These are phyloP conservation scores for Agraylea sexmaculata DNA, from an alignment of 1,140 invertebrate genomes.

Conservation along the genomic window DNA sequence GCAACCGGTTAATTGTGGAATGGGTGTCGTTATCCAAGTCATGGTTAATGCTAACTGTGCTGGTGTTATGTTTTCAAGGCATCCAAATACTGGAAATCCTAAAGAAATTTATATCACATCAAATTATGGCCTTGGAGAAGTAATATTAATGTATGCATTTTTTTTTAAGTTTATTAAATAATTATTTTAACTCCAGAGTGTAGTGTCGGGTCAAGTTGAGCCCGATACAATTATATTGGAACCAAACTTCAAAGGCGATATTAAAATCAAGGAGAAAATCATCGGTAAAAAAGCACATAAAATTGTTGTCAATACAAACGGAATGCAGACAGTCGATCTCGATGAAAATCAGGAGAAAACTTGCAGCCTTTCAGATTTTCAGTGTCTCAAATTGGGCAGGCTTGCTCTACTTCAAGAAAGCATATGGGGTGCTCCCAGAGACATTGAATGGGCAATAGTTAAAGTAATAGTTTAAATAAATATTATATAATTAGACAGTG, in stretches of 20 bases:
- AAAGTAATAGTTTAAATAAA: constrained; percentile 28
- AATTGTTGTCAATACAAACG: constrained; percentile 33
- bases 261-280: constrained; percentile 36
- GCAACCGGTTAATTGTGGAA: constrained; percentile 47
- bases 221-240: constrained; percentile 57
- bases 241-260: constrained; percentile 33
- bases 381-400: constrained; percentile 39
- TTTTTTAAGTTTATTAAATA: constrained; percentile 10
- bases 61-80: constrained; percentile 69
- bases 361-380: constrained; percentile 40
- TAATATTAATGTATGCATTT: constrained; percentile 23
- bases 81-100: constrained; percentile 59
- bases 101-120: constrained; percentile 57
- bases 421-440: constrained; percentile 52
- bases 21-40: constrained; percentile 73
- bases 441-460: constrained; percentile 63
- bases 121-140: constrained; percentile 73
- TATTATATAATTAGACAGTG: constrained; percentile 5
- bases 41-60: constrained; percentile 59
- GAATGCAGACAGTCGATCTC: constrained; percentile 28
- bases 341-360: constrained; percentile 27
- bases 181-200: constrained; percentile 44
- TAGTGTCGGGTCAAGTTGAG: constrained; percentile 62
- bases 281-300: constrained; percentile 47
- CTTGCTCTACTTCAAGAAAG: constrained; percentile 49